Evolutionary conservation across 2,888 invertebrate genomes (phyloP).

Genomic region (Harpalus rubripes): DNA sequence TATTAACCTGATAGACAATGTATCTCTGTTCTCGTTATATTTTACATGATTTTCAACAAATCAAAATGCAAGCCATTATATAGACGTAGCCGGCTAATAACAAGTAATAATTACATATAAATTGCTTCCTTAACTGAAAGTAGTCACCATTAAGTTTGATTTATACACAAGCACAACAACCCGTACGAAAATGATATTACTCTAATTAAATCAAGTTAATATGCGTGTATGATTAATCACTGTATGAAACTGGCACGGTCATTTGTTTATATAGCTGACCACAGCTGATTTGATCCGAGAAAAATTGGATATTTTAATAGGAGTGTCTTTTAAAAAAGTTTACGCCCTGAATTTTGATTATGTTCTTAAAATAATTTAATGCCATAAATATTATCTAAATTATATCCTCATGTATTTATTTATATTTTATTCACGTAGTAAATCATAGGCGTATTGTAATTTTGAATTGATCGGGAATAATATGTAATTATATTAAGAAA

Average conservation of each 20-base stretch:
- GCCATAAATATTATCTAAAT: no score
- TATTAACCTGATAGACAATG: constrained; percentile 15
- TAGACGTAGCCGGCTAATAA: constrained; percentile 31
- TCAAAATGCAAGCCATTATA: constrained; percentile 21
- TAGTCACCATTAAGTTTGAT: constrained; percentile 35
- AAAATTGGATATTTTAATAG: neutral
- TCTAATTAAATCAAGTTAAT: constrained; percentile 41
- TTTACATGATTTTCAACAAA: constrained; percentile 41
- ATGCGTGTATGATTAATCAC: constrained; percentile 35
- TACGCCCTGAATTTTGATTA: no score
- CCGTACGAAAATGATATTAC: constrained; percentile 31
- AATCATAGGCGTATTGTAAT: no score
- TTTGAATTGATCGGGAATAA: no score
- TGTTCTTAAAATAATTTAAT: no score
- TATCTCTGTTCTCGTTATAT: constrained; percentile 25
- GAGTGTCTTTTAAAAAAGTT: neutral
- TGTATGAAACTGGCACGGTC: constrained; percentile 12
- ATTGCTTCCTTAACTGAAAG: constrained; percentile 41
- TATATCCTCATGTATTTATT: no score
- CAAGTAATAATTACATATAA: constrained; percentile 36
- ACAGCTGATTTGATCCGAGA: neutral
- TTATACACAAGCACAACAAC: neutral
- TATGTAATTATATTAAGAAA: no score
- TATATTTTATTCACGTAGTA: no score
- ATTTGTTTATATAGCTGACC: constrained; percentile 10